These are phyloP conservation scores for Platycercus adscitus DNA, from an alignment of 2,113 vertebrate genomes.

Conservation along the genomic window DNA sequence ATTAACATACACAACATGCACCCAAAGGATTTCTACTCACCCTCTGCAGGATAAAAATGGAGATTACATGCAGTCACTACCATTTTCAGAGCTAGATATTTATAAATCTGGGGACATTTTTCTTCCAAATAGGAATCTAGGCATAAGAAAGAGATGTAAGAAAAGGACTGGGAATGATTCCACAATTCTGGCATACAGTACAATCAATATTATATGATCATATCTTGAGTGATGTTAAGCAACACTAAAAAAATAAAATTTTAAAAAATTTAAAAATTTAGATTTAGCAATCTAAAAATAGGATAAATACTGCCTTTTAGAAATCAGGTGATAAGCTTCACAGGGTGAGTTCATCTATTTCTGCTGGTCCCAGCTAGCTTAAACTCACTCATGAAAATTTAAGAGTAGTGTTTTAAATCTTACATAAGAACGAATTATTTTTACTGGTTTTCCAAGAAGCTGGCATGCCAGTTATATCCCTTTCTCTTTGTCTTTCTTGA, in stretches of 20 bases:
- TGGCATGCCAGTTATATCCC: neutral
- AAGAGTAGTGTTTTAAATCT: neutral
- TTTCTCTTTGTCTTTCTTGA: neutral
- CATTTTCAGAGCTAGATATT: neutral
- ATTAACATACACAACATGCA: neutral
- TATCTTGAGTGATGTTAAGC: neutral
- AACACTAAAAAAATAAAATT: neutral
- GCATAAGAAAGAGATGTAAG: neutral
- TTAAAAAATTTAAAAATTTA: no score
- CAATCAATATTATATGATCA: neutral
- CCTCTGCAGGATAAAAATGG: neutral
- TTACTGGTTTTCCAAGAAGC: neutral
- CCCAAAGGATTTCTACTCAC: neutral
- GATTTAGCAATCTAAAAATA: neutral
- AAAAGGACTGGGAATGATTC: neutral
- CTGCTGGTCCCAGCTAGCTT: neutral
- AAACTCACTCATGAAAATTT: neutral
- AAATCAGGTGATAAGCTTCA: neutral
- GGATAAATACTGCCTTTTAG: neutral
- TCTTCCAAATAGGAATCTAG: neutral
- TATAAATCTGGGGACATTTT: neutral
- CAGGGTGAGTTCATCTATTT: neutral
- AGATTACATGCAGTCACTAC: neutral
- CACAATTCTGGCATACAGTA: neutral
- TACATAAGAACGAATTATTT: neutral